Conservation (phyloP, 2,113 vertebrate genomes). For the Rhea pennata region DNA sequence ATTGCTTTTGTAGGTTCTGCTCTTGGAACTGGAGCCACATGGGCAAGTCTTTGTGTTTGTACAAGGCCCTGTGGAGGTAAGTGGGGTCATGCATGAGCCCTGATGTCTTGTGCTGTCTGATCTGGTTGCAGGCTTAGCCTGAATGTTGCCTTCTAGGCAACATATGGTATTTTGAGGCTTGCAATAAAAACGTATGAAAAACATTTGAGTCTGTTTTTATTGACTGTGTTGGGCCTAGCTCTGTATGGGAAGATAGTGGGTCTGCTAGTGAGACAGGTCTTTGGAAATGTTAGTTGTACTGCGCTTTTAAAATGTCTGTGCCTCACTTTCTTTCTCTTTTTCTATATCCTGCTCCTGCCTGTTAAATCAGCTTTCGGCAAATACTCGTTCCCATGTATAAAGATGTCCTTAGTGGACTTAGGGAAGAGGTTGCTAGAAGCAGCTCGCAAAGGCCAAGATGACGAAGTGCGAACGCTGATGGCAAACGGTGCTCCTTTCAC, state of each 20-base stretch:
- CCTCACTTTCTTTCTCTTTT: not conserved
- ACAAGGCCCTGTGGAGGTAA: not conserved
- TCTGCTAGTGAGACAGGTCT: not conserved
- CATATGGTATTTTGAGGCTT: not conserved
- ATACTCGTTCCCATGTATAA: conserved; percentile 45
- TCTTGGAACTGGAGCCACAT: not conserved
- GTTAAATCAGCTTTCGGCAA: conserved; percentile 28
- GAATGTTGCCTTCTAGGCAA: not conserved
- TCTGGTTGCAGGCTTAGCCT: no score
- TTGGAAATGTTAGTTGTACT: not conserved
- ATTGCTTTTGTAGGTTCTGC: not conserved
- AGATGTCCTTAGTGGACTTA: conserved; percentile 94
- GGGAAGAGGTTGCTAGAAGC: conserved; percentile 93
- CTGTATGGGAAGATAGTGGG: accelerated
- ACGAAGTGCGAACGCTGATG: conserved; percentile 91
- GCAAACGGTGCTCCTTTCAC: conserved; percentile 93
- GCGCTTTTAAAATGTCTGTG: not conserved
- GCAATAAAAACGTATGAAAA: accelerated
- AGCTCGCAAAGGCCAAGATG: conserved; percentile 90
- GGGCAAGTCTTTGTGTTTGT: not conserved
- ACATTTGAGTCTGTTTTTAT: not conserved
- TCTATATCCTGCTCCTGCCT: not conserved
- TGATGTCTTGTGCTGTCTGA: not conserved
- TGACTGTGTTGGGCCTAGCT: accelerated
- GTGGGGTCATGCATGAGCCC: not conserved